These are phyloP conservation scores for Anoplophora glabripennis DNA, from an alignment of 1,140 invertebrate genomes.

Conservation along the genomic window DNA sequence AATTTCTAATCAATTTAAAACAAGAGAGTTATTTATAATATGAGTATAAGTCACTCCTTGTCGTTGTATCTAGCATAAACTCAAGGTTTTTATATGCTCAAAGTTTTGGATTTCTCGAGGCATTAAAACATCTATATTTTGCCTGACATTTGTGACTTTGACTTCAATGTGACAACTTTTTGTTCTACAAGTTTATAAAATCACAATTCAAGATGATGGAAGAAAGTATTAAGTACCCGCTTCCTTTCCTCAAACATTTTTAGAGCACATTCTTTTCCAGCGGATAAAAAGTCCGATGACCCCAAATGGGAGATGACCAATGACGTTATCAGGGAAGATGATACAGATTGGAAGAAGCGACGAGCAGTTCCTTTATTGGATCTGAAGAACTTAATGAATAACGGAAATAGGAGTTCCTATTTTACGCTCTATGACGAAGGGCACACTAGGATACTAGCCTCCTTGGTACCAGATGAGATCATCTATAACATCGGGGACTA, in stretches of 20 bases:
- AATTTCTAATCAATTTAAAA: too few species aligned
- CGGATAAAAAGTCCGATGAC: slow-evolving; percentile 7
- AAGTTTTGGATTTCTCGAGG: too few species aligned
- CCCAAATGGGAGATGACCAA: background rate
- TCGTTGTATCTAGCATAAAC: too few species aligned
- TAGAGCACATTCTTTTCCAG: background rate
- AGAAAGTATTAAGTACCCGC: background rate
- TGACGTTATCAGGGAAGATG: slow-evolving; percentile 9
- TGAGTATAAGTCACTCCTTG: too few species aligned
- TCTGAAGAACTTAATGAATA: background rate
- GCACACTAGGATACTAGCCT: slow-evolving; percentile 57
- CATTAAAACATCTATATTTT: too few species aligned
- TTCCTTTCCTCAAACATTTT: background rate
- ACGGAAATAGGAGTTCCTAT: background rate
- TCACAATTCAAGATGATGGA: slow-evolving; percentile 4
- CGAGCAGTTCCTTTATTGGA: slow-evolving; percentile 19
- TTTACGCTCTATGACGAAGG: slow-evolving; percentile 16
- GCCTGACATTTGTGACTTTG: too few species aligned
- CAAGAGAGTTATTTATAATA: too few species aligned
- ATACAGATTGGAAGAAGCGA: slow-evolving; percentile 25
- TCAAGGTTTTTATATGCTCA: too few species aligned
- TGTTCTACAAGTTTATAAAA: too few species aligned
- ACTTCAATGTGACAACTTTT: too few species aligned
- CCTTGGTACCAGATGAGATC: slow-evolving; percentile 63
- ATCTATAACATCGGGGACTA: slow-evolving; percentile 56